phyloP scores from a whole-genome alignment of 23 tunicate species.

The Clavelina lepadiformis region DNA sequence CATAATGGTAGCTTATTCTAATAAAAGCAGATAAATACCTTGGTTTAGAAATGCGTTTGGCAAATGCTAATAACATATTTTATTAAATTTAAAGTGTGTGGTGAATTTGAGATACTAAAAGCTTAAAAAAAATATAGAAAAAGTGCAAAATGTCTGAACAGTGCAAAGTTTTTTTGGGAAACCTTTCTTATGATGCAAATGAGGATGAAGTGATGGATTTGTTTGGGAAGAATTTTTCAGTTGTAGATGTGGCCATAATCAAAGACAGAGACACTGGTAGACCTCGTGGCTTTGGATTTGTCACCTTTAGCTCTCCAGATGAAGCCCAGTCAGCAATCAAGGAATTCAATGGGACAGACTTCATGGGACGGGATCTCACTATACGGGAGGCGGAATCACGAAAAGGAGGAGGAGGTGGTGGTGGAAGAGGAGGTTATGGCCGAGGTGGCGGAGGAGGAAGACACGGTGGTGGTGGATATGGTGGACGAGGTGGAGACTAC shows the following conservation, averaged over 20 bases:
- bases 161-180: conserved; percentile 44
- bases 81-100: too few relatives aligned
- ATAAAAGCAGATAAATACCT: too few relatives aligned
- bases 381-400: conserved; percentile 10
- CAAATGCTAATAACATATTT: too few relatives aligned
- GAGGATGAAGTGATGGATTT: conserved; percentile 12
- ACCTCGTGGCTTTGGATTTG: conserved; percentile 46
- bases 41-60: too few relatives aligned
- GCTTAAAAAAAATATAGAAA: too few relatives aligned
- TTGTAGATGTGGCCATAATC: conserved; percentile 22
- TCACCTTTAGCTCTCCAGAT: conserved; percentile 3
- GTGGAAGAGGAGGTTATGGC: conserved; percentile 1
- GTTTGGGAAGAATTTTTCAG: neutral
- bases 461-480: conserved; percentile 7
- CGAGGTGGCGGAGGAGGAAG: conserved; percentile 11
- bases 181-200: conserved; percentile 16
- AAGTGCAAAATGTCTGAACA: neutral
- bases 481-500: conserved; percentile 6
- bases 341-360: conserved; percentile 9
- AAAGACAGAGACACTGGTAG: conserved; percentile 39
- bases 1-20: too few relatives aligned
- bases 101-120: too few relatives aligned
- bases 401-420: conserved; percentile 25
- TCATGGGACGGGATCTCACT: conserved; percentile 10
- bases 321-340: conserved; percentile 13